Evolutionary conservation across 2,797 vertebrate species (phyloP).

Genomic region (Urophycis tenuis): DNA sequence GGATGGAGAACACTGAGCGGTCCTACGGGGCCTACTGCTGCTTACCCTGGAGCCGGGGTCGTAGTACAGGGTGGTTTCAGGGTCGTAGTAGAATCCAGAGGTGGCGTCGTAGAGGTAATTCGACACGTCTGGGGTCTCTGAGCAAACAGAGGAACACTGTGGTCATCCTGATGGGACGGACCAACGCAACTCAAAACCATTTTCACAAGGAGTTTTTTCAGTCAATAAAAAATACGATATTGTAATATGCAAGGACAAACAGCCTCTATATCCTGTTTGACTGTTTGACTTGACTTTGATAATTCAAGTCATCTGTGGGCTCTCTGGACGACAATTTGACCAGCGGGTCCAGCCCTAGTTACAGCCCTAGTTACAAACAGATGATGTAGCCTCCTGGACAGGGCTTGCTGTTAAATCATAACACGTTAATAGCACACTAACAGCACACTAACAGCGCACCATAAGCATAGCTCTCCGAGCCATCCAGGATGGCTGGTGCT

Average conservation of each 20-base stretch:
- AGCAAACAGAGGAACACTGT: not conserved
- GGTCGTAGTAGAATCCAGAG: constrained; percentile 94
- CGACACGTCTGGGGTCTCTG: constrained; percentile 80
- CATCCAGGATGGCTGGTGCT: constrained; percentile 34
- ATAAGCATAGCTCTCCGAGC: constrained; percentile 49
- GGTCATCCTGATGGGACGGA: too few species aligned
- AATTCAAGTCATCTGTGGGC: not conserved
- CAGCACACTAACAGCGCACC: constrained; percentile 41
- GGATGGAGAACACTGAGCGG: not conserved
- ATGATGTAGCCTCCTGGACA: not conserved
- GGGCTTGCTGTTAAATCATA: not conserved
- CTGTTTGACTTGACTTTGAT: not conserved
- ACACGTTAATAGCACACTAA: too few species aligned
- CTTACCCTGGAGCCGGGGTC: constrained; percentile 90
- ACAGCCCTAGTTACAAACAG: too few species aligned
- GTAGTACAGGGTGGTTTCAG: constrained; percentile 89
- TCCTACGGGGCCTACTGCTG: constrained; percentile 4
- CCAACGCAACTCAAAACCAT: too few species aligned
- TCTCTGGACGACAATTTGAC: not conserved
- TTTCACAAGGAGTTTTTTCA: too few species aligned
- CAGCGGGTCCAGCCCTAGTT: not conserved
- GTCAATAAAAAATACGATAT: not conserved
- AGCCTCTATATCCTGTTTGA: too few species aligned
- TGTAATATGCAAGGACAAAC: too few species aligned
- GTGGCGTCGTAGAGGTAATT: constrained; percentile 92